Percentiles rank a stretch among this genome's conserved stretches.
Conservation (phyloP, 2,797 vertebrate species). For the Protonibea diacanthus region DNA sequence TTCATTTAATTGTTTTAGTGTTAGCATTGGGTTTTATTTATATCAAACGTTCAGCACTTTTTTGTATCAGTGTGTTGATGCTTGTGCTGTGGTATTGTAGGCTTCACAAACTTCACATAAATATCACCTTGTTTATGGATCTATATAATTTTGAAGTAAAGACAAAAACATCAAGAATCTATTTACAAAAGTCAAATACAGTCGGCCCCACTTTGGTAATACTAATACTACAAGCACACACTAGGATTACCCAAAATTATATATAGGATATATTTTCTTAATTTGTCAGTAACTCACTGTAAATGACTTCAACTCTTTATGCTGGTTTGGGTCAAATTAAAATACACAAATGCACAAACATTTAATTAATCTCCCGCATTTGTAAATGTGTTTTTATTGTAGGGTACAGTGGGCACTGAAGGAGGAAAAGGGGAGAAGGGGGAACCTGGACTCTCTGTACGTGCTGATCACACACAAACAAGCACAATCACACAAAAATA, state of each 20-base stretch:
- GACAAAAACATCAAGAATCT: no score
- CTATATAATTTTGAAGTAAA: no score
- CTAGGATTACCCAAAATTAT: no score
- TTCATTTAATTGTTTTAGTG: conserved; percentile 11
- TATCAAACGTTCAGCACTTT: background rate
- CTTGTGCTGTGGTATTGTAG: no score
- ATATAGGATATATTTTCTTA: no score
- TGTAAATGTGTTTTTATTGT: conserved; percentile 22
- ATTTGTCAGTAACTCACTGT: background rate
- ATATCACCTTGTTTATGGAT: no score
- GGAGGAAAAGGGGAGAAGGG: conserved; percentile 92
- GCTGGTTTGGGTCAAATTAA: background rate
- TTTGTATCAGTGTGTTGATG: background rate
- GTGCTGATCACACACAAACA: conserved; percentile 52
- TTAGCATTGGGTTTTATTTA: background rate
- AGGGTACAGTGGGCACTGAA: conserved; percentile 85
- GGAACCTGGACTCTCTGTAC: conserved; percentile 90
- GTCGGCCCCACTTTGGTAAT: no score
- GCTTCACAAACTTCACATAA: no score
- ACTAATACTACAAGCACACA: background rate
- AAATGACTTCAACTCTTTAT: no score
- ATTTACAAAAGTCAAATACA: no score
- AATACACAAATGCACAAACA: background rate
- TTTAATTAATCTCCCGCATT: background rate
- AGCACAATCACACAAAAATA: background rate